Conservation (phyloP, 2,113 vertebrate genomes). For the Speoplatyrhinus poulsoni region DNA sequence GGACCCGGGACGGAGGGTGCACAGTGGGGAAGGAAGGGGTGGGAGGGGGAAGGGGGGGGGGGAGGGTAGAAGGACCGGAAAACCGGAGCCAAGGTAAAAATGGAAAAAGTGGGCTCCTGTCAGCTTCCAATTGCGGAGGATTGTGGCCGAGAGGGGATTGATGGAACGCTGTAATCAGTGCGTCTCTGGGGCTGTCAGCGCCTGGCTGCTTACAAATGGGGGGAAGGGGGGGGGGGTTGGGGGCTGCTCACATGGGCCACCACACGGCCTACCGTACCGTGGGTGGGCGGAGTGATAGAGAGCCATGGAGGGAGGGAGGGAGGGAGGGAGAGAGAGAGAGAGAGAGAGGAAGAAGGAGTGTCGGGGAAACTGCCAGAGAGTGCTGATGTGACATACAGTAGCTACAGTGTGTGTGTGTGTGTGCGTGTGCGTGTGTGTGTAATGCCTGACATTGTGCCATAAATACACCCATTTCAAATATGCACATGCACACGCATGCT, state of each 20-base stretch:
- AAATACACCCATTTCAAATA: slow-evolving; percentile 50
- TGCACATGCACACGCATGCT: not conserved
- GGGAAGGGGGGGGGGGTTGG: slow-evolving; percentile 17
- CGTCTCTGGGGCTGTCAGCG: slow-evolving; percentile 65
- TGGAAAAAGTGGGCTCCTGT: slow-evolving; percentile 66
- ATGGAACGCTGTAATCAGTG: slow-evolving; percentile 72
- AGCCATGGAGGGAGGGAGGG: slow-evolving; percentile 48
- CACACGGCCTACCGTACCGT: slow-evolving; percentile 59
- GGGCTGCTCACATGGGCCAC: slow-evolving; percentile 61
- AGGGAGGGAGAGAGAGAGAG: slow-evolving; percentile 17
- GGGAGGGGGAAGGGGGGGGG: slow-evolving; percentile 24
- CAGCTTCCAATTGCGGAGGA: slow-evolving; percentile 63
- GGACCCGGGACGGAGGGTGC: slow-evolving; percentile 30
- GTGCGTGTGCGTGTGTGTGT: slow-evolving; percentile 50
- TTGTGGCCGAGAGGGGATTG: slow-evolving; percentile 48
- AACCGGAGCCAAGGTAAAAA: slow-evolving; percentile 60
- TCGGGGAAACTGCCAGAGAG: slow-evolving; percentile 21
- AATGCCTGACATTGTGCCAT: slow-evolving; percentile 57
- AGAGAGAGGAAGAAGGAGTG: not conserved
- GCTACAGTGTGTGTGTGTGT: slow-evolving; percentile 25
- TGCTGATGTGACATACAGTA: slow-evolving; percentile 63
- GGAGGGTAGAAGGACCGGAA: slow-evolving; percentile 43
- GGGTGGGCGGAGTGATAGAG: slow-evolving; percentile 66
- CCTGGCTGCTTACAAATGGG: slow-evolving; percentile 48
- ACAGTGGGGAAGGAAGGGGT: slow-evolving; percentile 7